Percentiles rank a stretch among this genome's conserved stretches.
These are phyloP conservation scores for Labia minor DNA, from an alignment of 2,888 invertebrate species.

Conservation along the genomic window DNA sequence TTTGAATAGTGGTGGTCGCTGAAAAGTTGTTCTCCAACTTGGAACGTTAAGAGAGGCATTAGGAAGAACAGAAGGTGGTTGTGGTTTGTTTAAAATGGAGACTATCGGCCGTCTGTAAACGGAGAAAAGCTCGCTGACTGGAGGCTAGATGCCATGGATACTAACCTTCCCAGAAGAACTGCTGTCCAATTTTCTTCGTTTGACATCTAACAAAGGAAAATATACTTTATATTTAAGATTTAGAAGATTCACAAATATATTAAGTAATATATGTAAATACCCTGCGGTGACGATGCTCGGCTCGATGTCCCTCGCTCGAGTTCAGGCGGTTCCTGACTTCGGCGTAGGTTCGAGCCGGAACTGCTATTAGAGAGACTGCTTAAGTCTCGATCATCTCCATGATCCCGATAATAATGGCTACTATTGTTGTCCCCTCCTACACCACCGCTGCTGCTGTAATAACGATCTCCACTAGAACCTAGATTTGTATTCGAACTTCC, in stretches of 20 bases:
- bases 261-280: not conserved
- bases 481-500: not conserved
- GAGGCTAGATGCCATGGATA: slow-evolving; percentile 49
- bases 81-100: slow-evolving; percentile 26
- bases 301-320: slow-evolving; percentile 39
- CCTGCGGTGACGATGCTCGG: slow-evolving; percentile 17
- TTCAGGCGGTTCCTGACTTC: slow-evolving; percentile 46
- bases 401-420: slow-evolving; percentile 26
- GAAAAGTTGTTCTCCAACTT: slow-evolving; percentile 25
- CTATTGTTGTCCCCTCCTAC: slow-evolving; percentile 16
- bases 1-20: not conserved
- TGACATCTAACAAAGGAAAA: slow-evolving; percentile 49
- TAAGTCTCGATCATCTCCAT: slow-evolving; percentile 43
- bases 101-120: slow-evolving; percentile 28
- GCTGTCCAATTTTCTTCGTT: slow-evolving; percentile 71
- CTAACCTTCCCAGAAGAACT: slow-evolving; percentile 70
- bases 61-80: slow-evolving; percentile 36
- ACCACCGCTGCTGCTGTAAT: slow-evolving; percentile 34
- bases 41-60: slow-evolving; percentile 24
- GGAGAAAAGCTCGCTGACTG: slow-evolving; percentile 33
- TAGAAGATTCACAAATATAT: not conserved
- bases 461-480: slow-evolving; percentile 35
- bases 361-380: slow-evolving; percentile 42
- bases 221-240: not conserved
- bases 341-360: slow-evolving; percentile 41